Percentiles rank a stretch among this genome's conserved stretches.
phyloP scores from a whole-genome alignment of 1,140 invertebrate species.

The Sitodiplosis mosellana region DNA sequence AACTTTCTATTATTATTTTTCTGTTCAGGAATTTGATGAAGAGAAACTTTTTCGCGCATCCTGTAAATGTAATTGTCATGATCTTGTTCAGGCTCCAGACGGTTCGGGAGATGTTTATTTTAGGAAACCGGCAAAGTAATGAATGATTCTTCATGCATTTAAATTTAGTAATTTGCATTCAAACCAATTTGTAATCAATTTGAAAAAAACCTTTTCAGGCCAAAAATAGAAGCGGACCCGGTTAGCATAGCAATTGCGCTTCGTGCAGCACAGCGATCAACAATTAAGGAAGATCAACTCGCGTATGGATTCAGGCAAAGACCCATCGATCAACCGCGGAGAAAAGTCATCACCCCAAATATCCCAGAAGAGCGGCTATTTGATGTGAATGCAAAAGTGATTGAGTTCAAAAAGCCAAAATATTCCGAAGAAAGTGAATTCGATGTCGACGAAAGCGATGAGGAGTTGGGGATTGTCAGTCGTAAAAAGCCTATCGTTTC shows the following conservation, averaged over 20 bases:
- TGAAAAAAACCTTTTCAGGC: constrained; percentile 3
- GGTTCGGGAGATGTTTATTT: no score
- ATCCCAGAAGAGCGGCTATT: constrained; percentile 27
- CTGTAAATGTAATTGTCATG: no score
- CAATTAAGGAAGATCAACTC: constrained; percentile 24
- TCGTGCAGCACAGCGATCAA: constrained; percentile 16
- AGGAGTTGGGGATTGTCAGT: no score
- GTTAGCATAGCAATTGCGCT: constrained; percentile 26
- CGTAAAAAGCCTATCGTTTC: no score
- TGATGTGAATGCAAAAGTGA: no score
- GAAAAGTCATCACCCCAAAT: constrained; percentile 11
- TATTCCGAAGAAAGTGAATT: no score
- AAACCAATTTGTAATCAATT: neutral
- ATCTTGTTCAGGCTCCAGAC: neutral
- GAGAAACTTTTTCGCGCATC: neutral
- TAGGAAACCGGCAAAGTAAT: no score
- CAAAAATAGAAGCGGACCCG: constrained; percentile 22
- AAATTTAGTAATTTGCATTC: neutral
- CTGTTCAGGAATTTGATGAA: no score
- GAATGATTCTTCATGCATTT: neutral
- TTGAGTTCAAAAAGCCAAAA: no score
- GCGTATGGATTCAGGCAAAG: constrained; percentile 23
- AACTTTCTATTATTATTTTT: no score
- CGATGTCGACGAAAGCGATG: no score
- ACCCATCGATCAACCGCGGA: constrained; percentile 16